Conservation (phyloP, 2,888 invertebrate genomes). For the Drosophila peninsularis region DNA sequence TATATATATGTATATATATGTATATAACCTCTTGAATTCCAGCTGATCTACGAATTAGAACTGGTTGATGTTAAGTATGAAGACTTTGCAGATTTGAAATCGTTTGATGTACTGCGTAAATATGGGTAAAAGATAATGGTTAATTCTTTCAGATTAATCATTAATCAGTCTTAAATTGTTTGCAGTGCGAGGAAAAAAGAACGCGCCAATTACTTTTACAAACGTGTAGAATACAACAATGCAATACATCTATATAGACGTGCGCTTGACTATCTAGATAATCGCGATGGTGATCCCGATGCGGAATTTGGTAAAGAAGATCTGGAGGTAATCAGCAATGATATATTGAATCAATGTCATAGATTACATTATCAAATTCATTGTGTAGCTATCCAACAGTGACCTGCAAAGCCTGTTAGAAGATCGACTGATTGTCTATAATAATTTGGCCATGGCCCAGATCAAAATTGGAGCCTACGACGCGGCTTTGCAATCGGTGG, state of each 20-base stretch:
- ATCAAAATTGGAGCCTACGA: constrained; percentile 94
- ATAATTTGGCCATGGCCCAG: constrained; percentile 97
- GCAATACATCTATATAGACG: constrained; percentile 95
- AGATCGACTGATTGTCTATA: constrained; percentile 93
- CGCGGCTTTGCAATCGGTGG: constrained; percentile 93
- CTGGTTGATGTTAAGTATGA: constrained; percentile 89
- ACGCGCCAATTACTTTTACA: constrained; percentile 96
- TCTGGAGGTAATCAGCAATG: constrained; percentile 59
- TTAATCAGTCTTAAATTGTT: too few relatives aligned
- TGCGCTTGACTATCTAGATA: constrained; percentile 92
- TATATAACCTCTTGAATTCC: not conserved
- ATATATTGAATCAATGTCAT: not conserved
- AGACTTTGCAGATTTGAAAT: constrained; percentile 88
- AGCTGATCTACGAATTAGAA: constrained; percentile 88
- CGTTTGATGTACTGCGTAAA: constrained; percentile 88
- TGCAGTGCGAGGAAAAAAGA: constrained; percentile 90
- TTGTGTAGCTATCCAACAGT: constrained; percentile 85
- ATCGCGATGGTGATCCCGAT: constrained; percentile 88
- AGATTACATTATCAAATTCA: not conserved
- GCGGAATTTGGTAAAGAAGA: constrained; percentile 86
- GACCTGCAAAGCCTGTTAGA: constrained; percentile 89
- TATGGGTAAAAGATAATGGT: constrained; percentile 87
- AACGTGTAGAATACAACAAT: constrained; percentile 90
- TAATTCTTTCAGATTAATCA: too few relatives aligned
- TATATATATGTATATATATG: not conserved